Evolutionary conservation across 1,140 invertebrate species (phyloP).

Genomic region (Carposina sasakii): DNA sequence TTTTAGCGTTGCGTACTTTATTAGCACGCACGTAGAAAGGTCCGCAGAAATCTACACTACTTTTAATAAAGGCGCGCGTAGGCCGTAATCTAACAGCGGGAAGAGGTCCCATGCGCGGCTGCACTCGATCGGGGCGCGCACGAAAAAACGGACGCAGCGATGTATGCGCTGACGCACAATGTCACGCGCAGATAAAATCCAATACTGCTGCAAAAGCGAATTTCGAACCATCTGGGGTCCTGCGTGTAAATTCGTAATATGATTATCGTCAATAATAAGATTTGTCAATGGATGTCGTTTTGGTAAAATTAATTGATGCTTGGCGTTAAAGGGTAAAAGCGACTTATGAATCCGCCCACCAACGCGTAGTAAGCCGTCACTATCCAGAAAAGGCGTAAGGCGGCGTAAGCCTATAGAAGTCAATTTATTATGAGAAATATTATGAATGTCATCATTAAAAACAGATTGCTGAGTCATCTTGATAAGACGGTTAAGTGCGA

Average conservation of each 20-base stretch:
- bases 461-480: background rate
- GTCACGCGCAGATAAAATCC: conserved; percentile 7
- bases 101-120: conserved; percentile 41
- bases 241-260: conserved; percentile 1
- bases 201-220: conserved; percentile 5
- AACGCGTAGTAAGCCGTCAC: conserved; percentile 5
- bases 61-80: conserved; percentile 34
- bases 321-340: background rate
- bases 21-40: background rate
- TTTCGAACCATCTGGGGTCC: conserved; percentile 9
- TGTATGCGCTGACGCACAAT: background rate
- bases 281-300: background rate
- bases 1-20: conserved; percentile 11
- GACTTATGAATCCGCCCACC: conserved; percentile 7
- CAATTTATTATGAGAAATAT: background rate
- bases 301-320: background rate
- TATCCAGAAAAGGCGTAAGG: conserved; percentile 1
- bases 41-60: conserved; percentile 12
- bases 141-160: conserved; percentile 5
- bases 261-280: background rate
- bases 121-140: background rate
- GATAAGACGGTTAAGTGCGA: background rate
- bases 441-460: background rate
- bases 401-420: background rate
- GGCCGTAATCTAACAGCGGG: conserved; percentile 33